Percentiles rank a stretch among this genome's conserved stretches.
phyloP scores from a whole-genome alignment of 2,797 vertebrate species.

The Nasua narica region DNA sequence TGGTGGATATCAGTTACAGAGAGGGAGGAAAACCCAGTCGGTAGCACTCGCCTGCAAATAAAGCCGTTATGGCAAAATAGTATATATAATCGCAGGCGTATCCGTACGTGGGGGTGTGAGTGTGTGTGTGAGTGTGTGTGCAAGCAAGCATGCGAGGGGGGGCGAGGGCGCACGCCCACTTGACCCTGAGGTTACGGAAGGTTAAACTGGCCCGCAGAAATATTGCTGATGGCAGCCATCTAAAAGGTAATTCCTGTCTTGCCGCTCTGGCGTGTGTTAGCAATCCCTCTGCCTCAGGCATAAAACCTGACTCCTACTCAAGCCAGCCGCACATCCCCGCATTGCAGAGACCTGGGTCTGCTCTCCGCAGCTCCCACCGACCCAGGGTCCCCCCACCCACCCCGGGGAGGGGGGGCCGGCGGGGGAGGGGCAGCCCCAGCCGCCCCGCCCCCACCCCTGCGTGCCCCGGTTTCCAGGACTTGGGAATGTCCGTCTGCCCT shows the following conservation, averaged over 20 bases:
- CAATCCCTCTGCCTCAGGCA: conserved; percentile 45
- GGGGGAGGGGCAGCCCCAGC: background rate
- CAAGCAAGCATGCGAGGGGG: rapidly evolving
- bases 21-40: background rate
- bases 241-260: conserved; percentile 32
- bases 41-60: background rate
- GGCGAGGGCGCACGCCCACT: rapidly evolving
- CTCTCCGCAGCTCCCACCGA: rapidly evolving
- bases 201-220: background rate
- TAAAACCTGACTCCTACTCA: conserved; percentile 31
- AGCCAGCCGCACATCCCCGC: rapidly evolving
- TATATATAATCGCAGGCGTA: rapidly evolving
- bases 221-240: background rate
- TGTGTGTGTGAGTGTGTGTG: background rate
- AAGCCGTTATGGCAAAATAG: background rate
- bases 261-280: conserved; percentile 16
- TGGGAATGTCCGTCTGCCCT: background rate
- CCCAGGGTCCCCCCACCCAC: background rate
- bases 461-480: background rate
- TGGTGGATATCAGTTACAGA: rapidly evolving
- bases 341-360: background rate
- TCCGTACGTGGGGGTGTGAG: background rate
- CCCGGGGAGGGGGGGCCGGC: rapidly evolving
- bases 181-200: background rate
- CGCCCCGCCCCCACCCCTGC: rapidly evolving